Evolutionary conservation across 2,888 invertebrate genomes (phyloP).

Genomic region (Drosophila greeni): DNA sequence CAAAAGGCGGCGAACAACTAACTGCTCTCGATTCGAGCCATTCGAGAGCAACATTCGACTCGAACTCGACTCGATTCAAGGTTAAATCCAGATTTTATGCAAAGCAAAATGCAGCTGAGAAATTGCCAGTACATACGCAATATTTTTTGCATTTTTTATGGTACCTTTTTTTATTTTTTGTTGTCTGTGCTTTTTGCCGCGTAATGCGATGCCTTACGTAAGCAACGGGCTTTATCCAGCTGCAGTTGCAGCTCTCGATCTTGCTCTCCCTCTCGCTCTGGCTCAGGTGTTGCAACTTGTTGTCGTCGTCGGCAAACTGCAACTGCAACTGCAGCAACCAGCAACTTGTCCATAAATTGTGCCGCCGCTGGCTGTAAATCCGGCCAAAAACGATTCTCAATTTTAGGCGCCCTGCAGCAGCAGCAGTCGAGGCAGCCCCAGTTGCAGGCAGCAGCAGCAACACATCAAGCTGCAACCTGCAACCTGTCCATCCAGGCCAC

Average conservation of each 20-base stretch:
- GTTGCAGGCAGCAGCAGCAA: no score
- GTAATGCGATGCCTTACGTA: conserved; percentile 60
- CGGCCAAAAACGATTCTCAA: conserved; percentile 53
- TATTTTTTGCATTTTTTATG: conserved; percentile 18
- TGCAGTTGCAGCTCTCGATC: conserved; percentile 51
- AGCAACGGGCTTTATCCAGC: conserved; percentile 52
- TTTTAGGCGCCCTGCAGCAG: conserved; percentile 41
- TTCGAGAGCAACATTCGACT: conserved; percentile 9
- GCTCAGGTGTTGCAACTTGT: conserved; percentile 62
- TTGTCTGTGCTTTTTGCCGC: conserved; percentile 28
- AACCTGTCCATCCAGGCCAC: conserved; percentile 19
- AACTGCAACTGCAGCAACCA: conserved; percentile 19
- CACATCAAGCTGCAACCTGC: conserved; percentile 20
- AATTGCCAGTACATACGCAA: conserved; percentile 35
- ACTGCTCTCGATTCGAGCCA: conserved; percentile 8
- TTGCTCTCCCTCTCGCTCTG: conserved; percentile 13
- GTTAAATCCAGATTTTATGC: conserved; percentile 44
- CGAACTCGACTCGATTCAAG: conserved; percentile 20
- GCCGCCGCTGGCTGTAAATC: conserved; percentile 37
- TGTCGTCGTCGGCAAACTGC: conserved; percentile 38
- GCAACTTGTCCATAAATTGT: conserved; percentile 45
- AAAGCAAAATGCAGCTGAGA: conserved; percentile 37
- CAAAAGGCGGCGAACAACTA: conserved; percentile 16
- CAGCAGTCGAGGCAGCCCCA: conserved; percentile 1
- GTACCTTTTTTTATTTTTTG: conserved; percentile 1